phyloP scores from a whole-genome alignment of 2,113 vertebrate species.

The Nesogale talazaci region DNA sequence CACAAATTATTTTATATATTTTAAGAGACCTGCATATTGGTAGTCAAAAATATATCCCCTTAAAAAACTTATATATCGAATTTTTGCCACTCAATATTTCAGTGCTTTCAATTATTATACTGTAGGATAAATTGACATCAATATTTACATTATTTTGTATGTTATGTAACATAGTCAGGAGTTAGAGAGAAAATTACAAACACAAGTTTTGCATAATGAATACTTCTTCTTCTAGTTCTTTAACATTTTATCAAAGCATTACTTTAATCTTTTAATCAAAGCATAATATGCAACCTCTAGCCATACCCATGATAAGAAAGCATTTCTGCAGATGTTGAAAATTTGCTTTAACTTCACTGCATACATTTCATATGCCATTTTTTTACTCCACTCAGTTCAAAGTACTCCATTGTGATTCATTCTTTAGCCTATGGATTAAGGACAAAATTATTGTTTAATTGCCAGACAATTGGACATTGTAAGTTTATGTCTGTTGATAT shows the following conservation, averaged over 20 bases:
- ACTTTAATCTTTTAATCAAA: background rate
- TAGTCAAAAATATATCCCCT: background rate
- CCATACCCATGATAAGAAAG: too few relatives aligned
- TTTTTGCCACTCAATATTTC: background rate
- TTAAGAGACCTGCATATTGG: background rate
- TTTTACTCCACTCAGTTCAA: too few relatives aligned
- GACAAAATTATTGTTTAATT: background rate
- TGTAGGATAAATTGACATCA: background rate
- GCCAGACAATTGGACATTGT: background rate
- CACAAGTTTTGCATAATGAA: background rate
- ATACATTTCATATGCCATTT: too few relatives aligned
- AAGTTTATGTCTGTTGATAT: background rate
- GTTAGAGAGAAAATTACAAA: background rate
- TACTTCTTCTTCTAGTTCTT: background rate
- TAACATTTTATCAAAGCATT: background rate
- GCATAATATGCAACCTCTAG: background rate
- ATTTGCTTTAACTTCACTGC: too few relatives aligned
- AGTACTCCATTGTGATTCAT: too few relatives aligned
- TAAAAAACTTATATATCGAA: background rate
- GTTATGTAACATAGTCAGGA: background rate
- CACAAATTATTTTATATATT: background rate
- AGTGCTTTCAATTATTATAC: background rate
- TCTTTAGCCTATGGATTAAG: too few relatives aligned
- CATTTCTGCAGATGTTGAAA: too few relatives aligned
- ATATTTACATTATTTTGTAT: background rate